phyloP scores from a whole-genome alignment of 1,140 invertebrate genomes.

The Leptinotarsa lineolata region DNA sequence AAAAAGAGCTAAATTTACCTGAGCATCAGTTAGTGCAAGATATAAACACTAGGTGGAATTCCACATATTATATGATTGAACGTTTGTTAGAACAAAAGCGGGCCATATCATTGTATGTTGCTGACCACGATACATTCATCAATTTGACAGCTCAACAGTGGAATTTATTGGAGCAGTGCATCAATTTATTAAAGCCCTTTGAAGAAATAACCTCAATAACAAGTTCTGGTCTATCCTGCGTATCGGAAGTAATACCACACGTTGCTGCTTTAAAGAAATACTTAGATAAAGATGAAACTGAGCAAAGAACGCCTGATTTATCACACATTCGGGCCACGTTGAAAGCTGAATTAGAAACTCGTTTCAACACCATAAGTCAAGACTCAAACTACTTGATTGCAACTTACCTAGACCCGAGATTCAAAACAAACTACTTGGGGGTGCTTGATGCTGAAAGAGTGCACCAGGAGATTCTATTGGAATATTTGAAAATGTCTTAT shows the following conservation, averaged over 20 bases:
- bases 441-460: too few species aligned
- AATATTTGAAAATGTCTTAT: too few species aligned
- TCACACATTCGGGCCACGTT: too few species aligned
- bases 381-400: too few species aligned
- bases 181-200: conserved; percentile 33
- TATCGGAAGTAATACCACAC: conserved; percentile 35
- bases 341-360: too few species aligned
- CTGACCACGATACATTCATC: too few species aligned
- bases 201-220: conserved; percentile 36
- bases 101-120: conserved; percentile 1
- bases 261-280: conserved; percentile 16
- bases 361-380: too few species aligned
- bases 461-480: too few species aligned
- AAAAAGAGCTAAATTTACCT: conserved; percentile 16
- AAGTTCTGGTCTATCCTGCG: conserved; percentile 18
- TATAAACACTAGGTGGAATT: conserved; percentile 34
- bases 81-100: conserved; percentile 31
- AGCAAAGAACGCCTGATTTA: too few species aligned
- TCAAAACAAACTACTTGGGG: too few species aligned
- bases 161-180: conserved; percentile 25
- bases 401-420: too few species aligned
- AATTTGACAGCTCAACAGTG: conserved; percentile 29
- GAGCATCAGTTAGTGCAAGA: conserved; percentile 31
- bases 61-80: conserved; percentile 31
- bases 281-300: conserved; percentile 7